Evolutionary conservation across 2,888 invertebrate species (phyloP), one percentile per base, ranked within the genome.

Genomic region (Caenorhabditis sinica): DNA sequence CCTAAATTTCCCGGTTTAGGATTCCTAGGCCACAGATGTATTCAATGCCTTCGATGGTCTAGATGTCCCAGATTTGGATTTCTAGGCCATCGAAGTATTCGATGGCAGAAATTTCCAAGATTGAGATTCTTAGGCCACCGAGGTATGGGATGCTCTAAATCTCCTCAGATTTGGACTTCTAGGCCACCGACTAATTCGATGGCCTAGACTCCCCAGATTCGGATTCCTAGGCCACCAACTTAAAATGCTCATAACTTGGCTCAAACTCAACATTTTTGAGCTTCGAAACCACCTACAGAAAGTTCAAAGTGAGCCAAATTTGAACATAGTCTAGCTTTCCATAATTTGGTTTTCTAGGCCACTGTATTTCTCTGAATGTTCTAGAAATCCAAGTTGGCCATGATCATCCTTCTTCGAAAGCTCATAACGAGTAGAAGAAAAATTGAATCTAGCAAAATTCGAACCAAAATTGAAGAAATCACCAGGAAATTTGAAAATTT

Each of bases 311-410:
- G n/a, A 45, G 11, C 8, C 45, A 17, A n/a, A 45, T n/a, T 17
- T 17, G 2, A 17, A 51, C 20, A 17, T 20, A 20, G 51, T 20
- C 20, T 51, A 20, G n/a, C 20, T 51, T 51, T 20, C 20, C 51
- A 51, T 25, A 13, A 25, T 60, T n/a, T 60, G 8, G 15, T 33
- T 60, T 60, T 17, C 33, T 60, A 60, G 60, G 60, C 60, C 60
- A 33, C n/a, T n/a, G n/a, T 0, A 23, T 11, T 20, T 53, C 6
- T 53, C n/a, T 6, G 13, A 33, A 49, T 9, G 1, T 1, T 36
- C 33, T 33, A 33, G 33, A 33, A 6, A 33, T 9, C 36, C 15
- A 61, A 61, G 33, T 33, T 23, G 6, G 53, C 2, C 25, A 17
- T 45, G 45, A 17, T 45, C 15, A 45, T 45, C 11, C 2, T 45